Evolutionary conservation across 2,888 invertebrate species (phyloP).

Genomic region (Dichetophora obliterata): DNA sequence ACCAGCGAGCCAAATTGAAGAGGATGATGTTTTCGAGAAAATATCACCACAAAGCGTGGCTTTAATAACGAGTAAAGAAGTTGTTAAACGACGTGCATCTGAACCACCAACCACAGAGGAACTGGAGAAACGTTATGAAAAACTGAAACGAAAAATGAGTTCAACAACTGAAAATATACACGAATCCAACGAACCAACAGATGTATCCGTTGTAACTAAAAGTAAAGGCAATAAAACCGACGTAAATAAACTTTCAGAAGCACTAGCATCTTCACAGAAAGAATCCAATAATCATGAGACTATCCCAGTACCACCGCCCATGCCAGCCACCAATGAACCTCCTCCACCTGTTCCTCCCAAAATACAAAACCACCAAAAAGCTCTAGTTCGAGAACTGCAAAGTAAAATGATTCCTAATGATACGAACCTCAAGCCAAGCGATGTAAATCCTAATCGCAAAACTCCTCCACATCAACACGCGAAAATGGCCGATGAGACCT

Average conservation of each 20-base stretch:
- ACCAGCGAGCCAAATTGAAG: background rate
- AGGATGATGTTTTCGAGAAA: background rate
- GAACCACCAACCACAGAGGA: slow-evolving; percentile 63
- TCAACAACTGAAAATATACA: slow-evolving; percentile 46
- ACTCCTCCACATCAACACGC: slow-evolving; percentile 50
- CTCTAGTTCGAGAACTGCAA: slow-evolving; percentile 61
- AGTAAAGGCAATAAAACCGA: background rate
- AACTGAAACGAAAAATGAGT: slow-evolving; percentile 57
- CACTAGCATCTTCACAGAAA: background rate
- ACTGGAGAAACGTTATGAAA: slow-evolving; percentile 60
- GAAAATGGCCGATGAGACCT: slow-evolving; percentile 61
- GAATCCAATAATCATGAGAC: background rate
- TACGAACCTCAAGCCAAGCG: slow-evolving; percentile 60
- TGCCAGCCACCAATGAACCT: slow-evolving; percentile 43
- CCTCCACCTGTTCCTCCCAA: background rate
- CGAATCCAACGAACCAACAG: slow-evolving; percentile 49
- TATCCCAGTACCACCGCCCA: slow-evolving; percentile 55
- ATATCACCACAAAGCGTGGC: background rate
- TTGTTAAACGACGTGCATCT: slow-evolving; percentile 50
- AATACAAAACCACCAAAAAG: slow-evolving; percentile 53
- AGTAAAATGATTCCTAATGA: slow-evolving; percentile 57
- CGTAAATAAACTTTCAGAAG: slow-evolving; percentile 20
- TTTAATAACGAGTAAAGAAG: background rate
- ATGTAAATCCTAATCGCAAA: slow-evolving; percentile 58
- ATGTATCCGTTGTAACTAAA: background rate